A percentile compares a stretch with the other conserved stretches of the same genome.
phyloP scores from a whole-genome alignment of 2,113 vertebrate genomes.

The Amphiprion ocellaris region DNA sequence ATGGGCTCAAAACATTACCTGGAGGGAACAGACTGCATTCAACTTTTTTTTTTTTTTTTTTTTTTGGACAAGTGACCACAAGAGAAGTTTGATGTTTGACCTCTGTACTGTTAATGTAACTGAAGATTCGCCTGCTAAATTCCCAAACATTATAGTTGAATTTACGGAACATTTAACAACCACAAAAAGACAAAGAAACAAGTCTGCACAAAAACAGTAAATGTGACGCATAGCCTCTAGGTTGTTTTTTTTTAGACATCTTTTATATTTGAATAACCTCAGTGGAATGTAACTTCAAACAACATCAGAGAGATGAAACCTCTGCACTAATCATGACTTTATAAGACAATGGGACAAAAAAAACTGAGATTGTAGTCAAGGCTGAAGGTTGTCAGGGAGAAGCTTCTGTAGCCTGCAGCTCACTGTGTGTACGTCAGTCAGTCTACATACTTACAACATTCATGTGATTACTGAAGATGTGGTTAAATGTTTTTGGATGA shows the following conservation, averaged over 20 bases:
- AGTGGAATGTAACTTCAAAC: neutral
- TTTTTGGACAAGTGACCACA: too few species aligned
- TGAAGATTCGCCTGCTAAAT: too few species aligned
- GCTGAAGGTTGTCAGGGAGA: neutral
- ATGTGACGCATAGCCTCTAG: conserved; percentile 3
- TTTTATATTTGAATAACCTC: neutral
- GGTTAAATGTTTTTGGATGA: neutral
- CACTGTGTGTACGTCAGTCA: neutral
- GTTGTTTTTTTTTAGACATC: neutral
- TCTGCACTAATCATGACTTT: neutral
- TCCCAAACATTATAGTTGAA: too few species aligned
- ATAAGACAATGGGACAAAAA: neutral
- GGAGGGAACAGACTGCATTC: too few species aligned
- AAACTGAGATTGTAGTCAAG: neutral
- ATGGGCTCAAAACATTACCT: too few species aligned
- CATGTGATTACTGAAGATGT: neutral
- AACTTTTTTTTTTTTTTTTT: too few species aligned
- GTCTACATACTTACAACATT: neutral
- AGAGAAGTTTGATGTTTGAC: too few species aligned
- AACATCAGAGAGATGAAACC: neutral
- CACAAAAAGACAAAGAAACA: neutral
- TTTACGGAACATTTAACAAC: neutral
- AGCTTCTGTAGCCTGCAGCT: neutral
- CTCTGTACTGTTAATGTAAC: neutral
- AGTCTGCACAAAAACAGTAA: neutral